Evolutionary conservation across 2,113 vertebrate species (phyloP).

Genomic region (Coracopsis vasa): DNA sequence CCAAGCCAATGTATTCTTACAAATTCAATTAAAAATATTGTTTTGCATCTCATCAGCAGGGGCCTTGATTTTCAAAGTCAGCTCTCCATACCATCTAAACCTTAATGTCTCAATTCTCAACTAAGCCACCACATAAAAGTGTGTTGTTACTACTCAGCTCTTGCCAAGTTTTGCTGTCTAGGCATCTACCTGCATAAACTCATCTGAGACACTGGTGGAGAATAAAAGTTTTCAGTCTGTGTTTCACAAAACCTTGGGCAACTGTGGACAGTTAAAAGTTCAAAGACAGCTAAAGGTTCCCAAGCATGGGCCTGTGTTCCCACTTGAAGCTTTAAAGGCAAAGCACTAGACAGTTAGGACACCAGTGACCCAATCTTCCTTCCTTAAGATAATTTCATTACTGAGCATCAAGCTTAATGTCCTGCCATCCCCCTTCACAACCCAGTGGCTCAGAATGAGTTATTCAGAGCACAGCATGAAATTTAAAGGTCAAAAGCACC

Average conservation of each 20-base stretch:
- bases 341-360: background rate
- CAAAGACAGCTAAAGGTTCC: background rate
- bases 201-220: background rate
- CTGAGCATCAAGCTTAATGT: background rate
- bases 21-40: background rate
- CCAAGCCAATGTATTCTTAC: background rate
- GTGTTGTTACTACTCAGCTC: background rate
- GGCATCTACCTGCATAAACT: background rate
- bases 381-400: background rate
- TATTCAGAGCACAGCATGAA: background rate
- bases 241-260: background rate
- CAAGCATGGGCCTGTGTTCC: background rate
- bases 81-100: background rate
- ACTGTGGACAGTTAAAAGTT: background rate
- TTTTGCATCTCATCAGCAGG: background rate
- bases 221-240: fast-evolving
- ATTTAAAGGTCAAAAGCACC: background rate
- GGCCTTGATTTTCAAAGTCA: background rate
- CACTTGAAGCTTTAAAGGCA: background rate
- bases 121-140: fast-evolving
- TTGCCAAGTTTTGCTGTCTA: background rate
- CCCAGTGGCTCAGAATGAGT: background rate
- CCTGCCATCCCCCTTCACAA: background rate
- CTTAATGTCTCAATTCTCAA: background rate
- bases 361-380: background rate